phyloP scores from a whole-genome alignment of 1,140 invertebrate genomes.

The Idris sp. region DNA sequence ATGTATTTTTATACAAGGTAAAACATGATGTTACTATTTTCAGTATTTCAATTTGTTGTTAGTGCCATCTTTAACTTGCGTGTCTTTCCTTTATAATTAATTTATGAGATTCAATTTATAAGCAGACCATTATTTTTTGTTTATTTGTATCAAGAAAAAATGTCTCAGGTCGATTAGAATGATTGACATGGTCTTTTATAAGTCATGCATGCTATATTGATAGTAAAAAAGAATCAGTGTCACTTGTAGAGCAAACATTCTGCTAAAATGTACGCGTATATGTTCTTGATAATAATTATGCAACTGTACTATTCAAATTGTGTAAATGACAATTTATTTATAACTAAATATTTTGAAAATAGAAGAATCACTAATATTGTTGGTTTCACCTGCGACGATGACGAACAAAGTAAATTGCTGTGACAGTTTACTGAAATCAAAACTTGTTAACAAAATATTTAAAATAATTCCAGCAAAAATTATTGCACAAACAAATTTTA shows the following conservation, averaged over 20 bases:
- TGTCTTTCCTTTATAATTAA: neutral
- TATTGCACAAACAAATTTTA: neutral
- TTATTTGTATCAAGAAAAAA: conserved; percentile 8
- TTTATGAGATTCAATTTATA: neutral
- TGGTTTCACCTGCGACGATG: conserved; percentile 28
- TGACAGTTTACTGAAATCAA: neutral
- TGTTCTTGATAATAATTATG: conserved; percentile 3
- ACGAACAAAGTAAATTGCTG: conserved; percentile 29
- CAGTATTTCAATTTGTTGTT: too few species aligned
- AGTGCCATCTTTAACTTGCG: neutral
- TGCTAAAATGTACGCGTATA: conserved; percentile 4
- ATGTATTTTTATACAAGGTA: too few species aligned
- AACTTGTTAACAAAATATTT: neutral
- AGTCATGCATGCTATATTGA: conserved; percentile 6
- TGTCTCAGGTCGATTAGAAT: conserved; percentile 18
- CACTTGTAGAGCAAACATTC: neutral
- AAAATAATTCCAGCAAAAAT: conserved; percentile 7
- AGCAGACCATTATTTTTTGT: neutral
- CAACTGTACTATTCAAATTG: conserved; percentile 7
- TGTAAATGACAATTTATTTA: conserved; percentile 16
- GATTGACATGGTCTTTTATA: conserved; percentile 35
- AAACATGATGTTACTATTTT: too few species aligned
- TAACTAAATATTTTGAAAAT: conserved; percentile 14
- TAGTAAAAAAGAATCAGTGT: neutral
- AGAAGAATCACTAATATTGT: conserved; percentile 22